These are phyloP conservation scores for Uropetala carovei DNA, from an alignment of 2,888 invertebrate genomes.

Conservation along the genomic window DNA sequence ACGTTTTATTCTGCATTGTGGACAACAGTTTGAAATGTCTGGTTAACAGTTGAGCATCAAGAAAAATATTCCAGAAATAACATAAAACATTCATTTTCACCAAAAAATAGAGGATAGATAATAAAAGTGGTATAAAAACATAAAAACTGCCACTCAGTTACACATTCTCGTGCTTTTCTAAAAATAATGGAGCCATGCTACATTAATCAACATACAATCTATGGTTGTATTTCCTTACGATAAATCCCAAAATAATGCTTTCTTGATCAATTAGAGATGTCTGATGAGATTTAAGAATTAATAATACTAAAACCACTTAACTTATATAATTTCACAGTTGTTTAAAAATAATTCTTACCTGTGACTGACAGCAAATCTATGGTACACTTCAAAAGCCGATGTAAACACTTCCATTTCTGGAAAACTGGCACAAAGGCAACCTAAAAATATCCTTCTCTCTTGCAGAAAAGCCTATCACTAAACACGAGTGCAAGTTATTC, in stretches of 20 bases:
- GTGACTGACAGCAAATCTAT: conserved; percentile 81
- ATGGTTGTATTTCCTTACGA: background rate
- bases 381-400: conserved; percentile 82
- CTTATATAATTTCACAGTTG: conserved; percentile 67
- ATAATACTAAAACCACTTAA: conserved; percentile 17
- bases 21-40: background rate
- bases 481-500: conserved; percentile 1
- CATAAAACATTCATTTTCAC: background rate
- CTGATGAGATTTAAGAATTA: background rate
- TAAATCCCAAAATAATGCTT: background rate
- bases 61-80: background rate
- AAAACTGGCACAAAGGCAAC: conserved; percentile 74
- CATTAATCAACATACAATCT: conserved; percentile 44
- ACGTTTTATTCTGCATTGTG: background rate
- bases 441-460: conserved; percentile 72
- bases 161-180: background rate
- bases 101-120: background rate
- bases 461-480: conserved; percentile 41
- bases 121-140: background rate
- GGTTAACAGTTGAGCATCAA: conserved; percentile 15
- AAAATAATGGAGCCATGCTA: conserved; percentile 38
- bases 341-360: conserved; percentile 75
- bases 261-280: background rate
- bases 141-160: background rate
- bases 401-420: conserved; percentile 85